A percentile compares a stretch with the other conserved stretches of the same genome.
Conservation (phyloP, 2,113 vertebrate species). For the Phaethornis superciliosus region DNA sequence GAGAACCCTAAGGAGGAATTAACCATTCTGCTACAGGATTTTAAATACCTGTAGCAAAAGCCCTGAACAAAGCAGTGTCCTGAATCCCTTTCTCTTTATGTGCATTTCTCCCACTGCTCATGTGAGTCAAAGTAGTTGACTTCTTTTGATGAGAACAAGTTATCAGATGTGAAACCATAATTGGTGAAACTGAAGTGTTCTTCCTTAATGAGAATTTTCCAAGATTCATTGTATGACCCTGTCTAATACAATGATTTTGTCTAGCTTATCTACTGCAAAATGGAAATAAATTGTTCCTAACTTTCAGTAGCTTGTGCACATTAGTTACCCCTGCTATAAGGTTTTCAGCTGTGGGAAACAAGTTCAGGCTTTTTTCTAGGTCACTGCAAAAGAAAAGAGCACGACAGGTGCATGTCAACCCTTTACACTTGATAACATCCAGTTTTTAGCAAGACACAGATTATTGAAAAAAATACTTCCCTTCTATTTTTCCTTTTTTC, state of each 20-base stretch:
- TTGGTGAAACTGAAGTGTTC: background rate
- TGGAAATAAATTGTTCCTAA: background rate
- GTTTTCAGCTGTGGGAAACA: background rate
- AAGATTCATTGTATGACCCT: background rate
- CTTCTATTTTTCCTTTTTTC: background rate
- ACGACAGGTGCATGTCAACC: background rate
- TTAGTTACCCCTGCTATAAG: background rate
- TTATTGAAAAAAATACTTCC: background rate
- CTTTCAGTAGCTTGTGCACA: background rate
- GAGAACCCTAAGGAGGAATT: background rate
- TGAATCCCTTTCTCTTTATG: background rate
- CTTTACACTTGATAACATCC: background rate
- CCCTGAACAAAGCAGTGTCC: background rate
- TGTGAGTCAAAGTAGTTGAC: background rate
- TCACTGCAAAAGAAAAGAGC: background rate
- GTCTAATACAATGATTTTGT: background rate
- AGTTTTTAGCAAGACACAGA: background rate
- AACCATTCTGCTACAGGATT: background rate
- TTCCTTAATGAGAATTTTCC: background rate
- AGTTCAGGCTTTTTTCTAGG: background rate
- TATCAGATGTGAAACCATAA: conserved; percentile 11
- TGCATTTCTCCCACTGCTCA: background rate
- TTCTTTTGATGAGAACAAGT: conserved; percentile 18
- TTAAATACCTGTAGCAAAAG: conserved; percentile 5
- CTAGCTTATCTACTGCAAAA: background rate